Base-by-base conservation (phyloP, 2,888 invertebrate species). In the Diloba caeruleocephala region DNA sequence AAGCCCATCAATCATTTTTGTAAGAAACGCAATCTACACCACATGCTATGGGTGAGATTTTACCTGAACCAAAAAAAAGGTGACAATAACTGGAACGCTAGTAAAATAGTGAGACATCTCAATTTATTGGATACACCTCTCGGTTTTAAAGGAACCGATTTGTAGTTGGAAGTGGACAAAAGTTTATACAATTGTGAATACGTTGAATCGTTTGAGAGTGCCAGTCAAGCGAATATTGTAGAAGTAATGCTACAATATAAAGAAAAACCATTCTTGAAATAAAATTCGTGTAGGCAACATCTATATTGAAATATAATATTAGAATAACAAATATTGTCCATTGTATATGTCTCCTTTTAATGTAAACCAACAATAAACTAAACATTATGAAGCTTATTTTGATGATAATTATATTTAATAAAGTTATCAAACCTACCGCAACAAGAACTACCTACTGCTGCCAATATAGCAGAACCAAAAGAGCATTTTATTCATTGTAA, bases 21-120 rank as follows among this genome's bases (percentile, higher is more conserved):
- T 81, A 81, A 84, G 84, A 81, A 84, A 87, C 79, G 80, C 84
- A 88, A 88, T 89, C 83, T 84, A 80, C 80, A 69, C 84, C 85
- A 84, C 83, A 85, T 84, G 89, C 76, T 78, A 45, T 74, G 74
- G 76, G 71, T 70, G 78, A 74, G 78, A 68, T 76, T 82, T 82
- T 92, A 92, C 92, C 92, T 92, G 91, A 72, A 76, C 49, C 34
- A 45, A 60, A 89, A 90, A 89, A 92, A 91, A 88, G 80, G 82
- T 85, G 86, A 89, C 88, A 90, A 87, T 87, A 85, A 85, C 76
- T 72, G 73, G 78, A 78, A 85, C 84, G 83, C 79, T 79, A 84
- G 84, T 87, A 83, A 87, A 86, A 81, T 87, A 81, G 84, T 83
- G 79, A 80, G 87, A 92, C 84, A 82, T 90, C 90, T 93, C 89